Base-by-base conservation (phyloP, 2,113 vertebrate species). In the Gadus chalcogrammus region DNA sequence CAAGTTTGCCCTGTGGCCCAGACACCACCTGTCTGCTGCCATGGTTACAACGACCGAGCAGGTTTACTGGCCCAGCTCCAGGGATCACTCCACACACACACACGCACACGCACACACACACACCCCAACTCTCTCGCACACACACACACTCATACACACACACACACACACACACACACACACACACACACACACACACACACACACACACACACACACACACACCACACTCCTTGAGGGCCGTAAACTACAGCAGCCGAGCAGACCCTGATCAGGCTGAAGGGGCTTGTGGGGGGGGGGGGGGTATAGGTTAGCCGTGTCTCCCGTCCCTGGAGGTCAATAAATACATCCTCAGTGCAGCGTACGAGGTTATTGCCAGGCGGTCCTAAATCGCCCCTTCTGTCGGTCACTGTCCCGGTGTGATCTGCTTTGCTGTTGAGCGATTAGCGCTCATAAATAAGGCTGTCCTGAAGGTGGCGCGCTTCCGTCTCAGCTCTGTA, bases 11-110 rank as follows among this genome's bases (percentile, higher is more conserved):
- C 81, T 85, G 84, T 89, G 90, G 89, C 82, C 83, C 82, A 92
- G 86, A 90, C 92, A 86, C 85, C 89, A 92, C 88, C 88, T 92
- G 86, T 91, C 86, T 87, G 80, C 84, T 93, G 82, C 85, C 92
- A 91, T 88, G 86, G 78, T 91, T 92, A 89, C 87, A 72, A 73
- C 72, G 74, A 83, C 81, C 73, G 85, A 82, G 79, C 86, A 86
- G 88, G 88, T 91, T 91, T 84, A 88, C 84, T 85, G 82, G 86
- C 79, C 81, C 65, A 80, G 78, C 88, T 88, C 87, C 79, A 80
- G 88, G 90, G 88, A 89, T 90, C 89, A 85, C 87, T 90, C 88
- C 85, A 76, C 76, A 74, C 77, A 78, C 79, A 82, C 42, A 9
- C 42, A 48, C 7, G 12, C 42, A 48, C 42, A 48, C 42, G 12